Evolutionary conservation across 2,888 invertebrate species (phyloP), one percentile per base, ranked within the genome.

Genomic region (Xestia ashworthii): DNA sequence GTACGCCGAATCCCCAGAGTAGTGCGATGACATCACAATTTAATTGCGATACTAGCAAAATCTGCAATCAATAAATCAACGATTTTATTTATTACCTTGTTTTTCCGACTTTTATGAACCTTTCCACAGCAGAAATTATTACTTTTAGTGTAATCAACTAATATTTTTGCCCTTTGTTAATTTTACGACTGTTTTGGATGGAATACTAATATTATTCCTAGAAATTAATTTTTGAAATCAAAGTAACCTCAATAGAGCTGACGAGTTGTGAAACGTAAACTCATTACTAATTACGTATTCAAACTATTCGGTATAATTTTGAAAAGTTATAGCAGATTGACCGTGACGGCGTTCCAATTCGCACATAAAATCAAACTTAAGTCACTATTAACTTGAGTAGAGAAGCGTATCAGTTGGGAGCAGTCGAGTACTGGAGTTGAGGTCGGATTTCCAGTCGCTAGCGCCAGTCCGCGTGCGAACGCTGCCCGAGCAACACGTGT

Each of bases 281-380:
- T 69, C 14, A 65, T 41, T 38, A 62, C 41, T 44, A 67, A 71
- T 46, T 78, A 48, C 48, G 48, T 62, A 71, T 50, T 73, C 72
- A 74, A 82, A 86, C 60, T 74, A 84, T 77, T 83, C 70, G 67
- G 78, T 76, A 76, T 71, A 83, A 83, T 84, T 80, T 83, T 86
- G 76, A 75, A 84, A 82, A 82, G 78, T 82, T 76, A 74, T 84
- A 83, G 78, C 73, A 77, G 77, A 87, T 87, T 84, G 86, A 84
- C 86, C 79, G 81, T 68, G 66, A 81, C 67, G 80, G 77, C 74
- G 80, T 75, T 68, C 68, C 74, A 46, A 84, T 79, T 85, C 84
- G 82, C 86, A 83, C 88, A 90, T 91, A 90, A 91, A 92, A 92
- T 90, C 89, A 89, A 90, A 88, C 87, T 90, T 87, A 89, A 91